Conservation (phyloP, 2,888 invertebrate genomes). For the Gastracanthus pulcherrimus region DNA sequence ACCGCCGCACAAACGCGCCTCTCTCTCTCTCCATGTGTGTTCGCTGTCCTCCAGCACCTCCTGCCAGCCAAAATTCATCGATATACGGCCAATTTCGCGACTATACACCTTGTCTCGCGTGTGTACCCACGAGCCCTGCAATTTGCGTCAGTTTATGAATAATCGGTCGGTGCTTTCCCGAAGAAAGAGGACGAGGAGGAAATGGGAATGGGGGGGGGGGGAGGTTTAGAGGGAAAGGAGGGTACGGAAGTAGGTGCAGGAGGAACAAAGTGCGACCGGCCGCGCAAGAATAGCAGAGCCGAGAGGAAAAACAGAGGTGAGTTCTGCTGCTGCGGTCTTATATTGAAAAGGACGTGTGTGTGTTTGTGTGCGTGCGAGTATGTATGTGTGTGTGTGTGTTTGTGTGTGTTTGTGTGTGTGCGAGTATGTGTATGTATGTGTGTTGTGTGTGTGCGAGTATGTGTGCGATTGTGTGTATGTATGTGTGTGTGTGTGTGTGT, state of each 20-base stretch:
- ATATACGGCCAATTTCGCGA: slow-evolving; percentile 15
- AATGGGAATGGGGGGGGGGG: not conserved
- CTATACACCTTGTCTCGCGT: not conserved
- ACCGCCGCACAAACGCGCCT: not conserved
- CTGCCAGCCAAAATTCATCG: not conserved
- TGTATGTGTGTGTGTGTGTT: too few relatives aligned
- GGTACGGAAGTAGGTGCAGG: not conserved
- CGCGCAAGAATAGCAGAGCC: not conserved
- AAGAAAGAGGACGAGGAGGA: too few relatives aligned
- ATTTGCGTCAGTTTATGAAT: not conserved
- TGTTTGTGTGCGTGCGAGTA: too few relatives aligned
- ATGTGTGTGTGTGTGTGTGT: not conserved
- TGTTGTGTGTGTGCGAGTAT: too few relatives aligned
- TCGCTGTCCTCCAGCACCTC: too few relatives aligned
- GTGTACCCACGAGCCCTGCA: not conserved
- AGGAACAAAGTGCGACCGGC: not conserved
- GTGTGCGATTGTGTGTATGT: not conserved
- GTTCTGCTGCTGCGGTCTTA: too few relatives aligned
- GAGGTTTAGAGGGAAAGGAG: not conserved
- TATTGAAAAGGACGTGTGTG: too few relatives aligned
- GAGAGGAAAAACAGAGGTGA: not conserved
- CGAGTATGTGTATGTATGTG: too few relatives aligned
- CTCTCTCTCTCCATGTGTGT: too few relatives aligned
- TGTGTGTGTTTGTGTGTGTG: too few relatives aligned
- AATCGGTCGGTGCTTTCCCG: too few relatives aligned